Evolutionary conservation across 2,888 invertebrate genomes (phyloP), one percentile per base, ranked within the genome.

Genomic region (Choreutis nemorana): DNA sequence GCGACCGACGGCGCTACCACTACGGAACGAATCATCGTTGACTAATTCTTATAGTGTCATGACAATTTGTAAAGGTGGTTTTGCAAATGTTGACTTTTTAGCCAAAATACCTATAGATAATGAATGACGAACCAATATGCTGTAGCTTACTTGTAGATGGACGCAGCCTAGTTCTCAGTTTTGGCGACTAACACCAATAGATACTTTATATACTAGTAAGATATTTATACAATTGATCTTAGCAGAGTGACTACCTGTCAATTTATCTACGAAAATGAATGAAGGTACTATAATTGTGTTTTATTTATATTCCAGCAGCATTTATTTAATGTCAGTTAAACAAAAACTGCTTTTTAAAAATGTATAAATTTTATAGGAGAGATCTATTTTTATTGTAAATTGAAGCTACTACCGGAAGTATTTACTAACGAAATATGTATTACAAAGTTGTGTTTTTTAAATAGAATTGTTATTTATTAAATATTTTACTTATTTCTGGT

Each of bases 341-440:
- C 56, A 59, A 60, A 63, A 61, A 62, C 64, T 52, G 73, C 75
- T 75, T 75, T 26, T 75, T 75, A 61, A 68, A 78, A 73, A 73
- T 70, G 71, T 70, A 73, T 75, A 75, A 70, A 73, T 78, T 78
- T 77, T 77, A 77, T 77, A 78, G 77, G 63, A 78, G 73, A 78
- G 73, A 75, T 77, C 72, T 78, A 78, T 78, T 78, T 78, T 77
- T 77, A 77, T 73, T 75, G 75, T 71, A 64, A 75, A 66, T 73
- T 73, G 57, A 70, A 54, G n/a, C n/a, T n/a, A n/a, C 59, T 63
- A 64, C 67, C 67, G 62, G 52, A 56, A 57, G 53, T 58, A 63
- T 64, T 60, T 61, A 59, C 60, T 28, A 30, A 44, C n/a, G 59
- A 62, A 50, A 12, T 15, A 26, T 26, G 18, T 18, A 6, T 6